These are phyloP conservation scores for Tenebrio molitor DNA, from an alignment of 1,140 invertebrate species.

Conservation along the genomic window DNA sequence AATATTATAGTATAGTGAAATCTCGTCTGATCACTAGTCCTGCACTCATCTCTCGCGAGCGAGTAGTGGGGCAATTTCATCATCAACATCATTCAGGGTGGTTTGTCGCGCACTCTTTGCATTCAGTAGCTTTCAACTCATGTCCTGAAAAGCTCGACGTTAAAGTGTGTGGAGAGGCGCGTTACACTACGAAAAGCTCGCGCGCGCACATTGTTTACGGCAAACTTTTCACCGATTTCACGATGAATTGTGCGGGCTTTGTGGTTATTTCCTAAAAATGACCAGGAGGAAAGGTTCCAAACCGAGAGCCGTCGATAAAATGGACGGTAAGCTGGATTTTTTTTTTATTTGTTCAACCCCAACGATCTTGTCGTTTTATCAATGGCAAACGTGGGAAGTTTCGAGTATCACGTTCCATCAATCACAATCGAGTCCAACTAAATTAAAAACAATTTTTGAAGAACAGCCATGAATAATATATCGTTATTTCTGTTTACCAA, in stretches of 20 bases:
- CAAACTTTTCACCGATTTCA: constrained; percentile 5
- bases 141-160: constrained; percentile 28
- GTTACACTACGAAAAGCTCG: constrained; percentile 25
- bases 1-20: constrained; percentile 34
- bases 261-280: constrained; percentile 7
- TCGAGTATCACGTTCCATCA: not conserved
- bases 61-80: constrained; percentile 37
- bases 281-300: constrained; percentile 17
- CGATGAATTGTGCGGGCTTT: constrained; percentile 2
- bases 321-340: constrained; percentile 12
- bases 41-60: constrained; percentile 26
- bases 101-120: constrained; percentile 34
- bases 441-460: constrained; percentile 7
- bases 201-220: constrained; percentile 25
- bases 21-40: constrained; percentile 31
- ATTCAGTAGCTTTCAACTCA: constrained; percentile 39
- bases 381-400: not conserved
- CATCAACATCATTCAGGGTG: constrained; percentile 35
- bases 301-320: constrained; percentile 12
- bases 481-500: not conserved
- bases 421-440: not conserved
- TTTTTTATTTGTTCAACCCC: not conserved
- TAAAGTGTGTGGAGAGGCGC: not conserved
- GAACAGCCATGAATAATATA: not conserved
- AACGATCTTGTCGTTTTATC: not conserved